phyloP scores from a whole-genome alignment of 2,888 invertebrate genomes.

The Lochmaea capreae region DNA sequence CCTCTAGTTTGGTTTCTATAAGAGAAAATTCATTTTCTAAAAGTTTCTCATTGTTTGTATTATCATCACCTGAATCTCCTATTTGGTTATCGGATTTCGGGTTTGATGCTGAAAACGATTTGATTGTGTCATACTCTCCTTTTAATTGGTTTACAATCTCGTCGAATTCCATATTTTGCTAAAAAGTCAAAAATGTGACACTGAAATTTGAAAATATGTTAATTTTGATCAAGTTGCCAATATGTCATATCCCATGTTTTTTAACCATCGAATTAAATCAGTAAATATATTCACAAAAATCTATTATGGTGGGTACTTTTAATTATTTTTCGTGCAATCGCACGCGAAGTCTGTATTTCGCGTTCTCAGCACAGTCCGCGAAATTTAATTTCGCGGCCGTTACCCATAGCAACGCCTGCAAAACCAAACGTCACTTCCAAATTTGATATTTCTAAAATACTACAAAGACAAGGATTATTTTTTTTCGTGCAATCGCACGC shows the following conservation, averaged over 20 bases:
- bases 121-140: constrained; percentile 36
- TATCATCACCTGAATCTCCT: constrained; percentile 42
- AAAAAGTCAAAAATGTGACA: constrained; percentile 33
- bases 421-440: too few relatives aligned
- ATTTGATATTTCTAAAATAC: too few relatives aligned
- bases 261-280: neutral
- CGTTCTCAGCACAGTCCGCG: too few relatives aligned
- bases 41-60: constrained; percentile 36
- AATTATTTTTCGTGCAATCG: too few relatives aligned
- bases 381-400: too few relatives aligned
- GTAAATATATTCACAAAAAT: neutral
- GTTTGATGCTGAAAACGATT: constrained; percentile 14
- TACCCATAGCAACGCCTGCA: too few relatives aligned
- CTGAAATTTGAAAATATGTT: constrained; percentile 23
- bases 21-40: constrained; percentile 47
- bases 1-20: constrained; percentile 49
- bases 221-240: neutral
- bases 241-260: neutral
- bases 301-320: too few relatives aligned
- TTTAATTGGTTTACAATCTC: constrained; percentile 35
- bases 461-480: too few relatives aligned
- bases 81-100: constrained; percentile 20
- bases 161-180: constrained; percentile 33
- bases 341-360: too few relatives aligned
- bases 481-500: too few relatives aligned